phyloP scores from a whole-genome alignment of 2,797 vertebrate genomes.

The Amniataba percoides region DNA sequence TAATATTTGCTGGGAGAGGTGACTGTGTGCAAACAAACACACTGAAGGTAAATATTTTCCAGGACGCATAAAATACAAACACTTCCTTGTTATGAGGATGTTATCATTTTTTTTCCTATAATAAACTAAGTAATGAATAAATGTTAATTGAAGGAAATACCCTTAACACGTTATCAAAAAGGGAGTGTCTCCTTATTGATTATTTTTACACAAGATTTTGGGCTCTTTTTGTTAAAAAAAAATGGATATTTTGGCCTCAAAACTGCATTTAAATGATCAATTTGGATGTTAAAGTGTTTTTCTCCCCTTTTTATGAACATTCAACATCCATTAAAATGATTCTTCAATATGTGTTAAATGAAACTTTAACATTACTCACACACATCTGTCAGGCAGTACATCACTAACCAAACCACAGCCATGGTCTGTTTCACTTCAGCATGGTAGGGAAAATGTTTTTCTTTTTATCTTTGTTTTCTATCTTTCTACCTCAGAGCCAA shows the following conservation, averaged over 20 bases:
- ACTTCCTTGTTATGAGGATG: too few relatives aligned
- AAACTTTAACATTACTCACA: neutral
- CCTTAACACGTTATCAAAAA: neutral
- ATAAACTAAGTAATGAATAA: too few relatives aligned
- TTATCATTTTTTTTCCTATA: too few relatives aligned
- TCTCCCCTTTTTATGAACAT: too few relatives aligned
- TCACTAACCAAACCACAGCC: neutral
- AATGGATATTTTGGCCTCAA: too few relatives aligned
- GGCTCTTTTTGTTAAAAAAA: too few relatives aligned
- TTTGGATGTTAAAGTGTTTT: neutral
- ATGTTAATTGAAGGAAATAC: too few relatives aligned
- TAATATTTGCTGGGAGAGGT: neutral
- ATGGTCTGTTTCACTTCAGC: neutral
- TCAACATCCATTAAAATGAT: neutral
- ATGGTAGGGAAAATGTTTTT: neutral
- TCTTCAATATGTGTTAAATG: neutral
- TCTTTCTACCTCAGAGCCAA: constrained; percentile 30
- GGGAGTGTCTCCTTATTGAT: neutral
- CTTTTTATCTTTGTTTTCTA: constrained; percentile 28
- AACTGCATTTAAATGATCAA: neutral
- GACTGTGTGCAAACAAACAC: too few relatives aligned
- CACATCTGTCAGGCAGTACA: neutral
- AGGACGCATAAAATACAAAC: too few relatives aligned
- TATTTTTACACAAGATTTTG: neutral
- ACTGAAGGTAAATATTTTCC: too few relatives aligned